These are phyloP conservation scores for Carassius gibelio DNA, from an alignment of 2,113 vertebrate genomes.

Conservation along the genomic window DNA sequence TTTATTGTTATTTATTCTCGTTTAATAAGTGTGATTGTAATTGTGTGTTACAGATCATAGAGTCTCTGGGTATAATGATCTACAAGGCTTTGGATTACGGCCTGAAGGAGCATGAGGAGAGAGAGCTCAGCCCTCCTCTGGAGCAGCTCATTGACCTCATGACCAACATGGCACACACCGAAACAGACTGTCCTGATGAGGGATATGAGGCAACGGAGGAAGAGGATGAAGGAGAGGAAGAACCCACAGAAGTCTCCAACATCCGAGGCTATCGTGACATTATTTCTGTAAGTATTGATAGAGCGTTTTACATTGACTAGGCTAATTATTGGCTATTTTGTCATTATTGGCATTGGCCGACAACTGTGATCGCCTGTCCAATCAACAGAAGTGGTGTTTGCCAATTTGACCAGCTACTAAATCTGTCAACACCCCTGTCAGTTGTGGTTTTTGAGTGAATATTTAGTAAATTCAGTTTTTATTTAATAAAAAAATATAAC, in stretches of 20 bases:
- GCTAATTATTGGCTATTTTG: background rate
- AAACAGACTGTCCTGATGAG: slow-evolving; percentile 85
- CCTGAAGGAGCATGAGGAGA: slow-evolving; percentile 92
- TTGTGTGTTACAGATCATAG: slow-evolving; percentile 81
- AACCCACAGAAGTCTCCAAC: slow-evolving; percentile 67
- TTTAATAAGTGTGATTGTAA: background rate
- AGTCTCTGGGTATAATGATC: slow-evolving; percentile 95
- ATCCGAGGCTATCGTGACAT: slow-evolving; percentile 84
- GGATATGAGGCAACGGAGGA: slow-evolving; percentile 93
- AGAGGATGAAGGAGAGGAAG: slow-evolving; percentile 77
- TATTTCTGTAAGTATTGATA: slow-evolving; percentile 65
- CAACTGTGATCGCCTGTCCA: too few species aligned
- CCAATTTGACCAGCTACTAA: too few species aligned
- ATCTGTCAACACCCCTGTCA: too few species aligned
- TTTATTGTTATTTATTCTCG: background rate
- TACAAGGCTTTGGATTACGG: slow-evolving; percentile 98
- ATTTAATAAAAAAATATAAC: too few species aligned
- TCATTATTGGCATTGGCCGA: too few species aligned
- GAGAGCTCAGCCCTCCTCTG: slow-evolving; percentile 90
- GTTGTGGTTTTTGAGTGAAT: too few species aligned
- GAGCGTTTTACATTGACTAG: background rate
- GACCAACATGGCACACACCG: slow-evolving; percentile 83
- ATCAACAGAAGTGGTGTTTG: background rate
- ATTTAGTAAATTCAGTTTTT: too few species aligned
- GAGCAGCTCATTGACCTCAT: slow-evolving; percentile 93